phyloP scores from a whole-genome alignment of 2,888 invertebrate genomes.

The Phlogophora meticulosa region DNA sequence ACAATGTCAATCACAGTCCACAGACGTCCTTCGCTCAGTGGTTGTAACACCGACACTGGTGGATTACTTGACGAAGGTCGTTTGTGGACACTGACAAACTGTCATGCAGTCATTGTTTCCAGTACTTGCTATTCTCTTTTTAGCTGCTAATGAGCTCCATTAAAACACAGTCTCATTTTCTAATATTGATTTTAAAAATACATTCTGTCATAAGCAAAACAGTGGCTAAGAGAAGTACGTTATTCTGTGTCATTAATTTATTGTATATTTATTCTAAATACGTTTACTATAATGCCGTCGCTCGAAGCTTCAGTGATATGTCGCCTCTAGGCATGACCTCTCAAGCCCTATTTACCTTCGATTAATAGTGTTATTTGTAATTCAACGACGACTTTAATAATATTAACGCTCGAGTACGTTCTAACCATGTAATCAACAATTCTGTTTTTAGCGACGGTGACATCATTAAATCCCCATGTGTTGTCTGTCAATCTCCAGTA shows the following conservation, averaged over 20 bases:
- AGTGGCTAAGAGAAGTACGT: slow-evolving; percentile 13
- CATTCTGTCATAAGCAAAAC: slow-evolving; percentile 1
- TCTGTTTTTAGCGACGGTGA: slow-evolving; percentile 37
- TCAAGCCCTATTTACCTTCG: slow-evolving; percentile 58
- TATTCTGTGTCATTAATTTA: slow-evolving; percentile 27
- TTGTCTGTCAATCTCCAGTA: slow-evolving; percentile 23
- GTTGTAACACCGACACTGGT: slow-evolving; percentile 62
- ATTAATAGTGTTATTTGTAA: slow-evolving; percentile 58
- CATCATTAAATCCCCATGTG: slow-evolving; percentile 44
- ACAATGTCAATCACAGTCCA: slow-evolving; percentile 79
- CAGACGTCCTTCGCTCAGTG: slow-evolving; percentile 75
- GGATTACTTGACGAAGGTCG: slow-evolving; percentile 55
- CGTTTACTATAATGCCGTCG: slow-evolving; percentile 15
- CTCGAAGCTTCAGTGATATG: slow-evolving; percentile 36
- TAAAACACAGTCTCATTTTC: slow-evolving; percentile 17
- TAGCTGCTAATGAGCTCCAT: slow-evolving; percentile 28
- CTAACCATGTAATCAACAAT: slow-evolving; percentile 16
- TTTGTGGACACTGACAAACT: slow-evolving; percentile 31
- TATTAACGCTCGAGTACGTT: slow-evolving; percentile 38
- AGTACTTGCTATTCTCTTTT: slow-evolving; percentile 21
- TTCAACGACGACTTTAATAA: slow-evolving; percentile 51
- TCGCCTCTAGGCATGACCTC: slow-evolving; percentile 55
- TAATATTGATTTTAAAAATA: slow-evolving; percentile 30
- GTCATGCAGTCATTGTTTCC: slow-evolving; percentile 39
- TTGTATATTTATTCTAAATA: slow-evolving; percentile 37